Conservation (phyloP, 2,113 vertebrate genomes). For the Saguinus imperator region DNA sequence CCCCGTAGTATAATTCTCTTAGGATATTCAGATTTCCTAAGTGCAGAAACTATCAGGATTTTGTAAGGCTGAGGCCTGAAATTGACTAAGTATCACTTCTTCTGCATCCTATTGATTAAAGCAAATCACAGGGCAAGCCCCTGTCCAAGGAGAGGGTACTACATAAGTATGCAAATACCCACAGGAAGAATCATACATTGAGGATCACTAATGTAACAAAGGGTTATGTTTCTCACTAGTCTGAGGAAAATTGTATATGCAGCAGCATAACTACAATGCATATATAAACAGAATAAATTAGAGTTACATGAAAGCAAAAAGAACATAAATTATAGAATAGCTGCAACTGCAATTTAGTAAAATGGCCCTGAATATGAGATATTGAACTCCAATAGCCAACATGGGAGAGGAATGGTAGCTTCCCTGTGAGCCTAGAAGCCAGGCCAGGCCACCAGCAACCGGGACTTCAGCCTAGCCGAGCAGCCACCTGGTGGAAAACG, state of each 20-base stretch:
- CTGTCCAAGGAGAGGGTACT: not conserved
- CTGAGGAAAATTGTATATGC: not conserved
- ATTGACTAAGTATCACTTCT: not conserved
- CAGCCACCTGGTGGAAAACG: not conserved
- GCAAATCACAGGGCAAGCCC: not conserved
- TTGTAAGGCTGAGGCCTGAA: not conserved
- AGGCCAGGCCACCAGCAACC: not conserved
- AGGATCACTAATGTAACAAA: not conserved
- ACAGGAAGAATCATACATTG: not conserved
- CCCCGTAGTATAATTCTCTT: not conserved
- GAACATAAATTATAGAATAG: not conserved
- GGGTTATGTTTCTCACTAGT: not conserved
- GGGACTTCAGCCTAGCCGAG: not conserved
- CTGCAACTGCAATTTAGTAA: not conserved
- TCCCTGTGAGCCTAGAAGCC: not conserved
- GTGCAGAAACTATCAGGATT: not conserved
- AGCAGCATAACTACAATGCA: not conserved
- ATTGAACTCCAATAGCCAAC: not conserved
- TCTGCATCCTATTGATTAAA: not conserved
- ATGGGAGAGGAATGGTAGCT: fast-evolving
- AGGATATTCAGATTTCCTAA: not conserved
- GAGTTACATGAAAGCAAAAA: not conserved
- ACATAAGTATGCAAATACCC: not conserved
- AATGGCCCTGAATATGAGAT: not conserved
- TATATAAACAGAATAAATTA: not conserved